Evolutionary conservation across 2,797 vertebrate species (phyloP).

Genomic region (Catamblyrhynchus diadema): DNA sequence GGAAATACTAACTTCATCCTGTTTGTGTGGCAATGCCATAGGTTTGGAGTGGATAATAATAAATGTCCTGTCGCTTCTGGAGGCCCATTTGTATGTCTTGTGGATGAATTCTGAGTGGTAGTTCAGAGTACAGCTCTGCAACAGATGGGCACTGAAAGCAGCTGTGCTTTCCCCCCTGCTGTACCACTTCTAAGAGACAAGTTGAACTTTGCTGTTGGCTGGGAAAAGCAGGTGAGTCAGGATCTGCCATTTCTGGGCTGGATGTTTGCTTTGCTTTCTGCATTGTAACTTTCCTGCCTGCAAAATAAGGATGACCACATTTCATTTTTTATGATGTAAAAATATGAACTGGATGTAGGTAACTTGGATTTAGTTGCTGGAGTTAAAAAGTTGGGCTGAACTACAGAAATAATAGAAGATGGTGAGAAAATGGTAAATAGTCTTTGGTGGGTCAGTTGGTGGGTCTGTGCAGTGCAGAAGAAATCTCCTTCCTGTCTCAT

Average conservation of each 20-base stretch:
- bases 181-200: neutral
- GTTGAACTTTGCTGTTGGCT: neutral
- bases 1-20: neutral
- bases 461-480: neutral
- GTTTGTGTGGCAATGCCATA: neutral
- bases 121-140: neutral
- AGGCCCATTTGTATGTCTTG: neutral
- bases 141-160: neutral
- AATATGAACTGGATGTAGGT: neutral
- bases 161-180: neutral
- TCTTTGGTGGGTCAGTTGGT: neutral
- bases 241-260: neutral
- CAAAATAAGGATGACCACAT: rapidly evolving
- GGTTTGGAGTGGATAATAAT: neutral
- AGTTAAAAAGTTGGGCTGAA: neutral
- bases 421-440: neutral
- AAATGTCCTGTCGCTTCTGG: neutral
- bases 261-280: neutral
- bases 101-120: neutral
- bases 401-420: neutral
- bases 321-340: neutral
- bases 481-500: rapidly evolving
- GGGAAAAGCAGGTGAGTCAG: neutral
- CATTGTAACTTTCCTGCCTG: neutral
- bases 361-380: neutral